Base-by-base conservation (phyloP, 1,140 invertebrate species). In the Pseudomyrmex pallidus region DNA sequence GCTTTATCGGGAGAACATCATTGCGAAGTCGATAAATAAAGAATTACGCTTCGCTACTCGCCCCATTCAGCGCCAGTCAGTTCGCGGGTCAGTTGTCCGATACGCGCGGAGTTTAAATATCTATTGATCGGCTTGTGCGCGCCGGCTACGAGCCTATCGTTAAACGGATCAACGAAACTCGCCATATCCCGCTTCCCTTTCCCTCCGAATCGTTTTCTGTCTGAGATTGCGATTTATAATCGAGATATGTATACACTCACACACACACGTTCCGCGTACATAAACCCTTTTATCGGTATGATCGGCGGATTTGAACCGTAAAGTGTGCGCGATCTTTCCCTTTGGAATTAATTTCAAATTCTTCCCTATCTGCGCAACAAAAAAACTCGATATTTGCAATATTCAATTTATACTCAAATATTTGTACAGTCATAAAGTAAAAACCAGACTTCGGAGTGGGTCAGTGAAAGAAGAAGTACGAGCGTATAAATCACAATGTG, bases 21-120 rank as follows among this genome's bases (percentile, higher is more conserved):
- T 82, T 74, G 57, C 59, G 48, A 74, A 59, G 62, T 77, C 73
- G 62, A 83, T 83, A 73, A 73, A 82, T 73, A 77, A 83, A 83
- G 62, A 83, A 83, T 77, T 64, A 67, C 73, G 25, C 59, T 50
- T 44, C 44, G 73, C 73, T 66, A 35, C 66, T 46, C 52, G 73
- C 61, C 52, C 68, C 59, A 83, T 83, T 83, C 72, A 77, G 44
- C 73, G 62, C 35, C 82, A 35, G 73, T 83, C 62, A 57, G 59
- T 77, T 74, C 72, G 73, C 59, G 44, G 62, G 59, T 83, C 74
- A 78, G 73, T 78, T 66, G 35, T 44, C 62, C 48, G 72, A 76
- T 83, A 77, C 50, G 73, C 44, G 22, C 54, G 44, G 25, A 67
- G 70, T 77, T 83, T 83, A 77, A 83, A 77, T 83, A 83, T 83